phyloP scores from a whole-genome alignment of 1,140 invertebrate species.

The Aplysia californica region DNA sequence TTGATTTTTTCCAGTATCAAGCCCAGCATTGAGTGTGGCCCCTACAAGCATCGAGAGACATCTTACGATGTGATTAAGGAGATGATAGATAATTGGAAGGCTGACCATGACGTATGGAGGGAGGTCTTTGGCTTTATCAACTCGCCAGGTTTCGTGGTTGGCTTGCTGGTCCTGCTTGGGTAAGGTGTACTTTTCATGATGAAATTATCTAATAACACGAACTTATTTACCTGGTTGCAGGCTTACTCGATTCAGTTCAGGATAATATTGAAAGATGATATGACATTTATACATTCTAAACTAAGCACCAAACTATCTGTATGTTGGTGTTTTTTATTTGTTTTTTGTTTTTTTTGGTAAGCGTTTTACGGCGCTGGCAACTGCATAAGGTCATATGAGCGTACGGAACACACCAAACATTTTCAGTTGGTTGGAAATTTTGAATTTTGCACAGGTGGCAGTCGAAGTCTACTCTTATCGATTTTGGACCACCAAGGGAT shows the following conservation, averaged over 20 bases:
- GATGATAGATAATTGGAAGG: slow-evolving; percentile 39
- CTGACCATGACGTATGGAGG: slow-evolving; percentile 23
- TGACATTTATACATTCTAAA: background rate
- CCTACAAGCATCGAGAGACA: slow-evolving; percentile 41
- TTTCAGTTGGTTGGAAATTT: too few species aligned
- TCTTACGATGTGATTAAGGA: slow-evolving; percentile 47
- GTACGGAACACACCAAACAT: too few species aligned
- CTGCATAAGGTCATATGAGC: too few species aligned
- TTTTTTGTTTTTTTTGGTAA: too few species aligned
- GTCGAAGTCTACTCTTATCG: too few species aligned
- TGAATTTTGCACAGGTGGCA: too few species aligned
- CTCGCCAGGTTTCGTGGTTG: slow-evolving; percentile 51
- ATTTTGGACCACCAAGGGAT: too few species aligned
- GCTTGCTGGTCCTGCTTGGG: slow-evolving; percentile 46
- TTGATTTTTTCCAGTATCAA: slow-evolving; percentile 47
- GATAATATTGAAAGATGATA: background rate
- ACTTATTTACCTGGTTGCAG: background rate
- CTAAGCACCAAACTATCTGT: too few species aligned
- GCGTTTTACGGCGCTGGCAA: too few species aligned
- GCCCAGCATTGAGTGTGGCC: slow-evolving; percentile 54
- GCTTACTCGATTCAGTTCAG: background rate
- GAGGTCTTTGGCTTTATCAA: slow-evolving; percentile 44
- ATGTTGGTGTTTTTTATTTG: too few species aligned
- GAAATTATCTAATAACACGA: background rate
- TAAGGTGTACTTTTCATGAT: slow-evolving; percentile 32